Evolutionary conservation across 2,888 invertebrate species (phyloP), one percentile per base, ranked within the genome.

Genomic region (Sarcophaga rosellei): DNA sequence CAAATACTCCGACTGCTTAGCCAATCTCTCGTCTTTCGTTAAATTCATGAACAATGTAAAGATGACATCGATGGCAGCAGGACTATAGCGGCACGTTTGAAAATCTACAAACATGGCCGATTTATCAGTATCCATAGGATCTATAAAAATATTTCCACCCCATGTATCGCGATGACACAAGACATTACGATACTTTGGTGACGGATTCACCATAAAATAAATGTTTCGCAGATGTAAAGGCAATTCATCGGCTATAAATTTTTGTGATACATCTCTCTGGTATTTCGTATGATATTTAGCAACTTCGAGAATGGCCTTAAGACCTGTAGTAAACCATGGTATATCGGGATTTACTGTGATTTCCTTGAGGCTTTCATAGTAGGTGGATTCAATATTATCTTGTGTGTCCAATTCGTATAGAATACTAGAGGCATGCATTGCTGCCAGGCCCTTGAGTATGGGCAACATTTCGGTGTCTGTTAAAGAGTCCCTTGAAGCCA

Each of bases 141-240:
- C 89, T 72, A 91, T 91, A 85, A 93, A 91, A 12, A 93, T 90
- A 89, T 93, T 93, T 15, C 92, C 93, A n/a, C 90, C 89, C 93
- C 93, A 93, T 59, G 91, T 89, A 88, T 93, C 93, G 3, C 92
- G 91, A 89, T 93, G 93, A n/a, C 93, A 93, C 1, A 94, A 89
- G 0, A 94, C 94, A 87, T 94, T 94, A 6, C 92, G 89, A 91
- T 93, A 92, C 69, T 89, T 89, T 68, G 90, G 57, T 4, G 94
- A 92, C 17, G 93, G 85, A 69, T 90, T 90, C 0, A 89, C 89
- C 90, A 92, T 92, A n/a, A 88, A 89, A 47, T 90, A 92, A 0
- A 92, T 85, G 0, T 82, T 84, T 20, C 90, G 89, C 44, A 92
- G 76, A 23, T 72, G 88, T 47, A 88, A 85, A 6, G 91, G 88